phyloP scores from a whole-genome alignment of 2,797 vertebrate genomes.

The Rhodeus uyekii region DNA sequence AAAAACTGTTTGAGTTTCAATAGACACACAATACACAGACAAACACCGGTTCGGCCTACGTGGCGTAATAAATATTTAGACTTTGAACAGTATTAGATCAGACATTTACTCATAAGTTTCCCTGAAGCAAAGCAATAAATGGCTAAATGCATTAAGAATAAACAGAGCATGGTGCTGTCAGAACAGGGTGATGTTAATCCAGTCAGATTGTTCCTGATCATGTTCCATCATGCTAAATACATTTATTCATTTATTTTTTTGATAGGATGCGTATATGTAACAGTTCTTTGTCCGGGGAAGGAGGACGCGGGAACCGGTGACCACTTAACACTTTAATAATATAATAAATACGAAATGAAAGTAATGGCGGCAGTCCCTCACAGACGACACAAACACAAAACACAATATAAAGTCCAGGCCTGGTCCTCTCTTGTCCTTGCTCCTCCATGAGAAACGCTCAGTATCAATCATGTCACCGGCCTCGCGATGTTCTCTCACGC shows the following conservation, averaged over 20 bases:
- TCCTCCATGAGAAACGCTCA: too few relatives aligned
- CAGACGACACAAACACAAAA: too few relatives aligned
- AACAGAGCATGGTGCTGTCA: background rate
- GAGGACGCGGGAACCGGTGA: too few relatives aligned
- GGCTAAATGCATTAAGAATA: background rate
- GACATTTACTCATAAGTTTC: background rate
- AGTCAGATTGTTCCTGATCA: background rate
- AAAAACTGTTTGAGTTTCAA: slow-evolving; percentile 4
- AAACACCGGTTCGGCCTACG: background rate
- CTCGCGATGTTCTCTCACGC: too few relatives aligned
- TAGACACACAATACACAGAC: background rate
- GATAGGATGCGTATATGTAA: background rate
- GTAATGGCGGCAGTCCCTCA: too few relatives aligned
- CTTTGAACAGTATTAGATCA: slow-evolving; percentile 8
- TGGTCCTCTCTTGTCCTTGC: too few relatives aligned
- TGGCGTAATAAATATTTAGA: background rate
- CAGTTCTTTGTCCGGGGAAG: too few relatives aligned
- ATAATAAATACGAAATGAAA: too few relatives aligned
- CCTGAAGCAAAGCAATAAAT: slow-evolving; percentile 1
- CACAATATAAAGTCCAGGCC: too few relatives aligned
- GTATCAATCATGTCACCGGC: too few relatives aligned
- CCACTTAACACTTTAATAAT: too few relatives aligned
- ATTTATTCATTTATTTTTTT: background rate
- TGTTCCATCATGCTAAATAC: background rate
- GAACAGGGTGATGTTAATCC: background rate